Conservation (phyloP, 2,797 vertebrate genomes). For the Oryzias dopingdopingensis region DNA sequence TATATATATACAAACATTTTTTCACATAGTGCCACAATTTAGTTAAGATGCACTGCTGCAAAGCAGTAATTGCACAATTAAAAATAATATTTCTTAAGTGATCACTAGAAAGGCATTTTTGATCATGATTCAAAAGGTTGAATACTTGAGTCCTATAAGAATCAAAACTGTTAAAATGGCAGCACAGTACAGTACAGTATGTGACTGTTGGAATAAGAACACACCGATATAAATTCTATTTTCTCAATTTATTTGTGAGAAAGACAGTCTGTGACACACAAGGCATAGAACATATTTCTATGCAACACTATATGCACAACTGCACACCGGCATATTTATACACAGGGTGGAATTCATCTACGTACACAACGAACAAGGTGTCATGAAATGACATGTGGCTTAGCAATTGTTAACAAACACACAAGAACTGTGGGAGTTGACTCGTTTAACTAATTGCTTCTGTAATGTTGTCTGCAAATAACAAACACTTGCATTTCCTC, state of each 20-base stretch:
- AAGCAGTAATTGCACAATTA: too few species aligned
- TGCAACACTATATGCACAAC: background rate
- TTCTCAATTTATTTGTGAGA: background rate
- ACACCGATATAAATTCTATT: background rate
- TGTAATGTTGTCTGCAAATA: constrained; percentile 34
- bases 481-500: constrained; percentile 33
- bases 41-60: too few species aligned
- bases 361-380: constrained; percentile 34
- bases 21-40: too few species aligned
- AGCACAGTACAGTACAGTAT: background rate
- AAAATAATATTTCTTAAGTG: too few species aligned
- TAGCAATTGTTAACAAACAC: constrained; percentile 11
- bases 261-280: background rate
- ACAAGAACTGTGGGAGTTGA: constrained; percentile 5
- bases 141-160: too few species aligned
- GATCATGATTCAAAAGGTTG: too few species aligned
- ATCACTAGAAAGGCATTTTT: too few species aligned
- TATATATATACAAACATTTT: too few species aligned
- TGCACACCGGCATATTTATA: background rate
- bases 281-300: background rate
- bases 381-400: constrained; percentile 24
- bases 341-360: background rate
- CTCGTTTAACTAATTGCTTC: constrained; percentile 26
- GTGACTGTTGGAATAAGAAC: background rate
- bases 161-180: too few species aligned